A percentile compares a stretch with the other conserved stretches of the same genome.
These are phyloP conservation scores for Muscidifurax raptorellus DNA, from an alignment of 1,140 invertebrate genomes.

Conservation along the genomic window DNA sequence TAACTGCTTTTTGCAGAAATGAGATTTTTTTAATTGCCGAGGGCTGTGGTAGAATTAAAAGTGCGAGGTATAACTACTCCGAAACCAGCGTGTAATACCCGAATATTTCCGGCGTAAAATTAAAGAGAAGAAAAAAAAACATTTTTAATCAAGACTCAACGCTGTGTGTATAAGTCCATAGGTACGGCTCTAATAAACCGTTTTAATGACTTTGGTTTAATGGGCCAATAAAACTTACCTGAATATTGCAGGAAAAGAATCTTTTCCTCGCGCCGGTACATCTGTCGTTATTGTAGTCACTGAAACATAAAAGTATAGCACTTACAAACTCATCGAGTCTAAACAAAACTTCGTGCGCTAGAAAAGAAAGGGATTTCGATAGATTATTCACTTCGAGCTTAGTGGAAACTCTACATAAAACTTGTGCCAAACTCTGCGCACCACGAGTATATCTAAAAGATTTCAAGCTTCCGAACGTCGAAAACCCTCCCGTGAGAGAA, in stretches of 20 bases:
- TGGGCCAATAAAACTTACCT: conserved; percentile 76
- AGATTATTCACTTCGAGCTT: no score
- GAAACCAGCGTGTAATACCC: no score
- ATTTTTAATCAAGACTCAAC: background rate
- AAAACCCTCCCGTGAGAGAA: background rate
- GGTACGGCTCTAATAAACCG: background rate
- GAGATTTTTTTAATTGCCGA: no score
- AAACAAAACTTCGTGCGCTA: no score
- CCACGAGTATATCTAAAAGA: no score
- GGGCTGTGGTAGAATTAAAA: no score
- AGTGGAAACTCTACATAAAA: no score
- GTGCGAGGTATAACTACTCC: no score
- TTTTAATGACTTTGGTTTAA: background rate
- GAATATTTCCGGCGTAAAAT: background rate
- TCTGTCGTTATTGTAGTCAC: conserved; percentile 76
- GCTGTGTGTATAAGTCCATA: background rate
- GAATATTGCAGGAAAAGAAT: conserved; percentile 93
- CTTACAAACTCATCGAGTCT: background rate
- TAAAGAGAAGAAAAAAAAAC: background rate
- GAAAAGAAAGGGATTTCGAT: background rate
- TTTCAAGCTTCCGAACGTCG: no score
- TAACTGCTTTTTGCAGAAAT: no score
- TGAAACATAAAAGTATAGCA: conserved; percentile 66
- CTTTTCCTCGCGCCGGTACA: conserved; percentile 87
- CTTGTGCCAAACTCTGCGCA: no score